phyloP scores from a whole-genome alignment of 2,888 invertebrate genomes.

The Erebia ligea region DNA sequence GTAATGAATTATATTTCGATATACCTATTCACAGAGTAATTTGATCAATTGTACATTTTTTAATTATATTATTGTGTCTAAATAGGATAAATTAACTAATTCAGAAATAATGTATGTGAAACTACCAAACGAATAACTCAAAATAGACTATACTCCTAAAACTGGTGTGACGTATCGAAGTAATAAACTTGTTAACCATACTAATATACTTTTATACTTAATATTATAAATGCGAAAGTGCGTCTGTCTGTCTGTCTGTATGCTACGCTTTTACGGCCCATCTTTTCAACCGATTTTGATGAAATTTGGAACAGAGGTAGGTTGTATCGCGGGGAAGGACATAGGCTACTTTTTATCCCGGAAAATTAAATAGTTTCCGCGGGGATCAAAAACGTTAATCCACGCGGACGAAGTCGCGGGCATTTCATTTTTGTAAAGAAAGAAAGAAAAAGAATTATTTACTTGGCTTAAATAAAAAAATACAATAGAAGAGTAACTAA shows the following conservation, averaged over 20 bases:
- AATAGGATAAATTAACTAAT: not conserved
- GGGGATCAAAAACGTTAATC: too few relatives aligned
- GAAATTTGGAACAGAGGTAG: too few relatives aligned
- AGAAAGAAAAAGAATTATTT: not conserved
- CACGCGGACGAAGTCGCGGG: too few relatives aligned
- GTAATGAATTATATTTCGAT: not conserved
- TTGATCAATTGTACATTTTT: not conserved
- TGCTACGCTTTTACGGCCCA: too few relatives aligned
- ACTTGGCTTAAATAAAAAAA: not conserved
- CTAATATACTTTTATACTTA: too few relatives aligned
- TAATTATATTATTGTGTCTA: not conserved
- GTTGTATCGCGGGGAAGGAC: too few relatives aligned
- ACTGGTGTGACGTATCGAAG: not conserved
- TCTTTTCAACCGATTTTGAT: too few relatives aligned
- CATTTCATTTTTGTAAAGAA: not conserved
- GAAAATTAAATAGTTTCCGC: too few relatives aligned
- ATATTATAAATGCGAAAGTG: too few relatives aligned
- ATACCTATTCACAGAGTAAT: not conserved
- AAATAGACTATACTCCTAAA: not conserved
- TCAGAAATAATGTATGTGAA: not conserved
- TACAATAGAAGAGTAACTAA: constrained; percentile 2
- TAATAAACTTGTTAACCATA: too few relatives aligned
- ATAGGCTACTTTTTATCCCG: too few relatives aligned
- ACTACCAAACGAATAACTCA: constrained; percentile 3
- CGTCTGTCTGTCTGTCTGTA: too few relatives aligned